phyloP scores from a whole-genome alignment of 2,113 vertebrate genomes.

The Dascyllus trimaculatus region DNA sequence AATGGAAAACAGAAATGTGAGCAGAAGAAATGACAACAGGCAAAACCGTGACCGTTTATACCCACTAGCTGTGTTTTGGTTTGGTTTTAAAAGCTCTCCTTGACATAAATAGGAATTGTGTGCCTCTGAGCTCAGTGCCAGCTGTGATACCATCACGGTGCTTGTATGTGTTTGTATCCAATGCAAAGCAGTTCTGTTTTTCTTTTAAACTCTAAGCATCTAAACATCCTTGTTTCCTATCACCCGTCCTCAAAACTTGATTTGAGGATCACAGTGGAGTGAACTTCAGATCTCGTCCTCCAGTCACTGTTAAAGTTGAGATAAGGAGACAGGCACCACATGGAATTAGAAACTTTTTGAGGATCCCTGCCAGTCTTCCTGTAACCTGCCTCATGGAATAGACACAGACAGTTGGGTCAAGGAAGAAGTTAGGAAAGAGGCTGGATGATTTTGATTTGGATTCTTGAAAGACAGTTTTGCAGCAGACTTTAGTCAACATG shows the following conservation, averaged over 20 bases:
- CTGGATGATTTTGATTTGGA: constrained; percentile 16
- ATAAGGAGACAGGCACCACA: constrained; percentile 49
- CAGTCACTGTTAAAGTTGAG: constrained; percentile 38
- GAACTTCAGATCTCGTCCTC: constrained; percentile 54
- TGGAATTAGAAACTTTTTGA: constrained; percentile 47
- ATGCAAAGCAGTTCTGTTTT: constrained; percentile 21
- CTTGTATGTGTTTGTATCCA: constrained; percentile 15
- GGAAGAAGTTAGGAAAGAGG: constrained; percentile 11
- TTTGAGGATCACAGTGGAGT: constrained; percentile 41
- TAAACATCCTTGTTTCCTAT: constrained; percentile 36
- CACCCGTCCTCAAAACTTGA: constrained; percentile 35
- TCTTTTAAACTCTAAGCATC: constrained; percentile 34
- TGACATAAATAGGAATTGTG: constrained; percentile 55
- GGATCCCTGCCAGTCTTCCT: constrained; percentile 33
- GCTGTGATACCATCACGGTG: constrained; percentile 30
- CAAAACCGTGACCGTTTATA: neutral
- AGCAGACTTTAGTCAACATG: neutral
- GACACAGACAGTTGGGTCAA: constrained; percentile 31
- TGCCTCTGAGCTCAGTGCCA: constrained; percentile 39
- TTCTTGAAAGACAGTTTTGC: neutral
- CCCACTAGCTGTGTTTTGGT: constrained; percentile 42
- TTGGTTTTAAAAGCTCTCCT: constrained; percentile 55
- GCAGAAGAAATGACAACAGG: no score
- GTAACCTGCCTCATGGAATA: constrained; percentile 12
- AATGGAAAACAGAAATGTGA: no score